Percentiles rank a stretch among this genome's conserved stretches.
Evolutionary conservation across 2,888 invertebrate species (phyloP).

Genomic region (Cephus rjabovi): DNA sequence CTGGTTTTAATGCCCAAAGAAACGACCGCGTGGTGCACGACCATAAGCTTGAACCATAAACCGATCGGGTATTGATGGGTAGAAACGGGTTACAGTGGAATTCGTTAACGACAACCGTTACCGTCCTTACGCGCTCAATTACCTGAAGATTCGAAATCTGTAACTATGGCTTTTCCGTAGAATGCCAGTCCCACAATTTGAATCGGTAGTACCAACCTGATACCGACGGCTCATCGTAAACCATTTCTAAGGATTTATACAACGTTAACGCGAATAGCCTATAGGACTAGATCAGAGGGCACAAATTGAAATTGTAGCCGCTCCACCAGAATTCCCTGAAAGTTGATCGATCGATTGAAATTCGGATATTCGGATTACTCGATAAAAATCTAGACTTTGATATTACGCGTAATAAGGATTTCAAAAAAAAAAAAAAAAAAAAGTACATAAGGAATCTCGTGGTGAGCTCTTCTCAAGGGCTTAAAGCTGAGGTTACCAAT

Average conservation of each 20-base stretch:
- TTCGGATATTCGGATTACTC: neutral
- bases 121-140: neutral
- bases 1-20: neutral
- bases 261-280: neutral
- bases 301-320: neutral
- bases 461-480: neutral
- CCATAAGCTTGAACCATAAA: neutral
- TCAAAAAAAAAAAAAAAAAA: neutral
- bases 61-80: neutral
- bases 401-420: too few relatives aligned
- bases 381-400: too few relatives aligned
- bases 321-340: neutral
- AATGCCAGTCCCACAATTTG: neutral
- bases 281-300: neutral
- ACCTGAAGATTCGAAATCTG: neutral
- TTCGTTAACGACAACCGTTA: neutral
- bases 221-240: neutral
- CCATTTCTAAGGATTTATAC: neutral
- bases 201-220: neutral
- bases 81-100: neutral
- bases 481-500: neutral
- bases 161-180: neutral
- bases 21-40: neutral
- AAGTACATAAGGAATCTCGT: neutral
- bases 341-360: neutral